Evolutionary conservation across 2,888 invertebrate species (phyloP).

Genomic region (Plusia festucae): DNA sequence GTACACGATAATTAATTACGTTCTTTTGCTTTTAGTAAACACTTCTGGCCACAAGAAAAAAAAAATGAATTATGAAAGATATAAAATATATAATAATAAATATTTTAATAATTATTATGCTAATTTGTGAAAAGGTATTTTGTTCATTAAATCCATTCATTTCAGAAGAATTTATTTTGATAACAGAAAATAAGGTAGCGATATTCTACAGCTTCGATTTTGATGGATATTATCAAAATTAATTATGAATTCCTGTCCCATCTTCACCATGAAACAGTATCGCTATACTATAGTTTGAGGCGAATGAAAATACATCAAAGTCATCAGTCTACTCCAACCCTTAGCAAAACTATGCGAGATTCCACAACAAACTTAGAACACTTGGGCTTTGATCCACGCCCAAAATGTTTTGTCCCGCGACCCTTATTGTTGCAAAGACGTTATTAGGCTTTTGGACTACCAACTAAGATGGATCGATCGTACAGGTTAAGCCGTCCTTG

Average conservation of each 20-base stretch:
- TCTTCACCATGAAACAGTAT: neutral
- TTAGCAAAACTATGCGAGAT: conserved; percentile 34
- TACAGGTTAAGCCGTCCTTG: neutral
- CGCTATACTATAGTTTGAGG: neutral
- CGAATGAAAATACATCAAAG: neutral
- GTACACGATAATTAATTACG: too few species aligned
- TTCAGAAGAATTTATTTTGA: too few species aligned
- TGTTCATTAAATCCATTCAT: too few species aligned
- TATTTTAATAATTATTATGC: too few species aligned
- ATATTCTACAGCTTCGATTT: neutral
- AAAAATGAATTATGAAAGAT: too few species aligned
- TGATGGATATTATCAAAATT: neutral
- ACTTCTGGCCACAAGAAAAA: too few species aligned
- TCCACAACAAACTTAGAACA: conserved; percentile 27
- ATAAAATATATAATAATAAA: too few species aligned
- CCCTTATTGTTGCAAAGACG: conserved; percentile 22
- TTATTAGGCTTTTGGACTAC: neutral
- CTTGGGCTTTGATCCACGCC: conserved; percentile 40
- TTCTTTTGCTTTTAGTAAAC: too few species aligned
- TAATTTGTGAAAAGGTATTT: too few species aligned
- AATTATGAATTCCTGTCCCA: neutral
- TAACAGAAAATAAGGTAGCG: too few species aligned
- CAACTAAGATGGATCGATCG: neutral
- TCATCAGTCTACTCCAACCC: neutral
- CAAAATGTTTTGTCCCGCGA: conserved; percentile 25